Evolutionary conservation across 2,797 vertebrate species (phyloP), one percentile per base, ranked within the genome.

Genomic region (Liparis tanakae): DNA sequence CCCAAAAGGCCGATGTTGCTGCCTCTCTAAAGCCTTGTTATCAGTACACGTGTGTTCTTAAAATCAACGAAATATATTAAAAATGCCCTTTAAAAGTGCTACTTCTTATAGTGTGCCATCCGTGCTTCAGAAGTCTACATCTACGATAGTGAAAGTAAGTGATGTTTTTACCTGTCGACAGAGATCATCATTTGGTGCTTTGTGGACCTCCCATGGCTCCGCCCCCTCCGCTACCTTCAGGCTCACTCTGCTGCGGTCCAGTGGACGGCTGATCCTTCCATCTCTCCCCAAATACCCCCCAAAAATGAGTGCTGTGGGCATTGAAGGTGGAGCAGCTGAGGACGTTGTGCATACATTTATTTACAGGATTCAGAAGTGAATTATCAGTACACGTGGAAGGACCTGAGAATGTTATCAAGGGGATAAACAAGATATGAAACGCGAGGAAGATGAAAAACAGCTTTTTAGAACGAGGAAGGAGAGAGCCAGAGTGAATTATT

Each of bases 401-500:
- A 33, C 48, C 10, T 53, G 10, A 66, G 43, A 36, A 67, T 57
- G 25, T 39, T 30, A 72, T 30, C 36, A 18, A 48, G 2, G 51
- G 20, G 22, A 30, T 41, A 59, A 1, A 56, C 72, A 67, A 57
- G 37, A 75, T 44, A 70, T 30, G 30, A 44, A 71, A 51, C 2
- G 30, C 5, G 12, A 50, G 1, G 72, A 34, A 71, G 33, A 66
- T 30, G 25, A 25, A 6, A 2, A 6, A 10, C 25, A 30, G 18
- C 17, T 44, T 62, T 34, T 36, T 34, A 46, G 15, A 41, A 44
- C 66, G 5, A 50, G 5, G 54, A 17, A 43, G 20, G 10, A 20
- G 14, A 57, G 37, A 70, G 64, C 50, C 12, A 48, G 25, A 83
- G 66, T 69, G 76, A 85, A 78, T 80, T 78, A 85, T 76, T 78